Conservation (phyloP, 2,113 vertebrate species). For the Bos javanicus region DNA sequence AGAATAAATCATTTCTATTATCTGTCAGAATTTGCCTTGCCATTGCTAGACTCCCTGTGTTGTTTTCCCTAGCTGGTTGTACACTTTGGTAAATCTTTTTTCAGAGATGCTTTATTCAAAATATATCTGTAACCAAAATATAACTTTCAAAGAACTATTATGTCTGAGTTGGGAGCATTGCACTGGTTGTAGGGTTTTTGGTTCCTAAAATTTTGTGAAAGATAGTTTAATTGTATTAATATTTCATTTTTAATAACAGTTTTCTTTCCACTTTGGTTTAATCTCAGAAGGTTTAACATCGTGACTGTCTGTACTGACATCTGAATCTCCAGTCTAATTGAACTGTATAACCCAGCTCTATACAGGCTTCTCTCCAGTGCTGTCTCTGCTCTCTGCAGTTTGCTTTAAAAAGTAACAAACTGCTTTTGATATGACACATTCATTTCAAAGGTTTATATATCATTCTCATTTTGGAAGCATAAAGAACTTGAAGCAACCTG, state of each 20-base stretch:
- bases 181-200: not conserved
- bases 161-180: not conserved
- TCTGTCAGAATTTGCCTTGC: constrained; percentile 35
- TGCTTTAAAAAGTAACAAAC: not conserved
- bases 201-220: not conserved
- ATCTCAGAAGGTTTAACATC: not conserved
- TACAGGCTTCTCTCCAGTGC: not conserved
- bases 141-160: not conserved
- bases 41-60: not conserved
- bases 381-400: not conserved
- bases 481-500: not conserved
- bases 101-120: constrained; percentile 18
- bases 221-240: not conserved
- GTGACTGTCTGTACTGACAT: not conserved
- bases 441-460: constrained; percentile 9
- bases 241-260: not conserved
- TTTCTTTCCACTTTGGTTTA: not conserved
- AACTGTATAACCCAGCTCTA: not conserved
- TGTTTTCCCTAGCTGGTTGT: not conserved
- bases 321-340: constrained; percentile 25
- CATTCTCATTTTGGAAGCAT: not conserved
- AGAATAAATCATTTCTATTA: constrained; percentile 46
- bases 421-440: constrained; percentile 5
- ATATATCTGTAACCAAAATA: not conserved
- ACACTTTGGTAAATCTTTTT: constrained; percentile 13